A percentile compares a stretch with the other conserved stretches of the same genome.
Evolutionary conservation across 2,888 invertebrate species (phyloP).

Genomic region (Platypus cylindrus): DNA sequence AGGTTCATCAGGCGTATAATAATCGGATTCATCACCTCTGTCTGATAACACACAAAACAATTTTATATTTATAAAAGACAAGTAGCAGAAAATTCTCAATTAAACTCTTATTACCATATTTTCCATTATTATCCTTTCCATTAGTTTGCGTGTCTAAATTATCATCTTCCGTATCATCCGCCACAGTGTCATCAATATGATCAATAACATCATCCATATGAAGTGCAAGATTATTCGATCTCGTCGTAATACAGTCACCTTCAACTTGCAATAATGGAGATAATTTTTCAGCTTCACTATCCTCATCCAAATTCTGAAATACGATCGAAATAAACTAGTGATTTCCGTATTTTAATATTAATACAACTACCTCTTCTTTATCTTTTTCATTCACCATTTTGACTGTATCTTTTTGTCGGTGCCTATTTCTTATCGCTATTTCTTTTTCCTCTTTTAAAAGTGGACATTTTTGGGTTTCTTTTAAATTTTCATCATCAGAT

Average conservation of each 20-base stretch:
- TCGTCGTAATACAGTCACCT: slow-evolving; percentile 26
- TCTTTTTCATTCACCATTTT: slow-evolving; percentile 50
- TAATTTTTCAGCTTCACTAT: slow-evolving; percentile 72
- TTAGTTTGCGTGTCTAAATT: slow-evolving; percentile 30
- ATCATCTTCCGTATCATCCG: slow-evolving; percentile 26
- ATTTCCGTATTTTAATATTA: slow-evolving; percentile 2
- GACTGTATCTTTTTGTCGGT: slow-evolving; percentile 38
- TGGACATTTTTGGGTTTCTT: slow-evolving; percentile 32
- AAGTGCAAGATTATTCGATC: slow-evolving; percentile 30
- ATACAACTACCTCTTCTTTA: slow-evolving; percentile 30
- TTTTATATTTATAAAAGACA: no score
- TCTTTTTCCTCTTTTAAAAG: slow-evolving; percentile 27
- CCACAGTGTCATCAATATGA: slow-evolving; percentile 50
- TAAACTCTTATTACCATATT: slow-evolving; percentile 24
- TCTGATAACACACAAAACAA: slow-evolving; percentile 19
- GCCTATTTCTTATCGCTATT: slow-evolving; percentile 22
- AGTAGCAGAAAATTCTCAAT: no score
- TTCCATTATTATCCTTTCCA: slow-evolving; percentile 20
- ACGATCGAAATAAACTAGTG: slow-evolving; percentile 1
- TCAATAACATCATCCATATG: slow-evolving; percentile 41
- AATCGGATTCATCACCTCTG: slow-evolving; percentile 59
- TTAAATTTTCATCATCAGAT: slow-evolving; percentile 48
- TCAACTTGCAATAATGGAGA: slow-evolving; percentile 54
- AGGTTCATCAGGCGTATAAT: slow-evolving; percentile 67
- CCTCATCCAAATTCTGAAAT: slow-evolving; percentile 49